Base-by-base conservation (phyloP, 2,797 vertebrate species). In the Valencia hispanica region DNA sequence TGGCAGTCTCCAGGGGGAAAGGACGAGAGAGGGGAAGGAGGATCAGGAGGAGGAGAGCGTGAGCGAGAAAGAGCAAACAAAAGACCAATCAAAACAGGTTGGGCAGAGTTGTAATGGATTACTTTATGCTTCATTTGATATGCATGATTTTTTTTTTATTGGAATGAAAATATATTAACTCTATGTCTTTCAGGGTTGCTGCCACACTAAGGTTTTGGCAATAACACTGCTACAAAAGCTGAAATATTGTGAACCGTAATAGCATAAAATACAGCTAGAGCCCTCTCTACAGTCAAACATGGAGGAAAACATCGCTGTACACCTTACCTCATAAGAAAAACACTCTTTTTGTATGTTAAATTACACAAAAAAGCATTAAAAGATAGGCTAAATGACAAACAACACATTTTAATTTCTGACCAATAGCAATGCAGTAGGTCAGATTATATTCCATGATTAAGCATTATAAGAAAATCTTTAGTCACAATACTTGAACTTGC, bases 1-100 rank as follows among this genome's bases (percentile, higher is more conserved):
- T 74, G 86, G 43, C 70, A 3, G 81, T 92, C 92, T 93, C 92
- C 20, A 75, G 89, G 87, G 90, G 75, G 53, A 30, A 32, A 77
- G 79, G 80, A 80, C 61, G 69, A 82, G 53, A 55, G 75, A 48
- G 3, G 71, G 79, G 77, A 74, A 78, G 18, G 14, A 73, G 65
- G 80, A 72, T 55, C 45, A 12, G 39, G 50, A 71, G 55, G 55
- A 11, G 41, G 50, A 72, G 61, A 39, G 32, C 63, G 66, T 20
- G 14, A 53, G 71, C 57, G 51, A 27, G 50, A 72, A 61, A 53
- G 74, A n/a, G 39, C 7, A 25, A 55, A 45, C 50, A 73, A 72
- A 11, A 59, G 32, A 57, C 0, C 3, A 63, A 68, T 65, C 15
- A 27, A 43, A 51, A 39, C 25, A 68, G n/a, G 34, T 0, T 6